Conservation (phyloP, 2,113 vertebrate species). For the Mormyrus lacerda region DNA sequence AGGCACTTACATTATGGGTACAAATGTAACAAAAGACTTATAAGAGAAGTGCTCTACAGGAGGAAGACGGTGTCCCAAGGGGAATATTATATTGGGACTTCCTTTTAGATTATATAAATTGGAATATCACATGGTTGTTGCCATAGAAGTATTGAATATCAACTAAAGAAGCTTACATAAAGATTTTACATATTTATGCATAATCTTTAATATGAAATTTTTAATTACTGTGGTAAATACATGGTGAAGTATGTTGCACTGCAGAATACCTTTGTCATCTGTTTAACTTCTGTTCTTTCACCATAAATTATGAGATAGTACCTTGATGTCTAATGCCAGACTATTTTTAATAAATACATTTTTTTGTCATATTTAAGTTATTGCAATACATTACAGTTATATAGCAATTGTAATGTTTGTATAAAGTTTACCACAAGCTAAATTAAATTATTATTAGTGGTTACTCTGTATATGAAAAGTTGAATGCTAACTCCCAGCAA, state of each 20-base stretch:
- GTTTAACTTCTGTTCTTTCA: background rate
- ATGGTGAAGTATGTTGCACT: background rate
- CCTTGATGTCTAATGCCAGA: background rate
- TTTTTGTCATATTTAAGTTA: background rate
- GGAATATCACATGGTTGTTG: background rate
- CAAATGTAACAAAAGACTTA: background rate
- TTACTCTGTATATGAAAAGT: background rate
- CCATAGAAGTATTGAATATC: background rate
- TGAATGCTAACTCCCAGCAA: background rate
- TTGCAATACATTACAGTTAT: background rate
- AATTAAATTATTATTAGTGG: background rate
- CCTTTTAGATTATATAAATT: background rate
- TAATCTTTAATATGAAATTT: constrained; percentile 23
- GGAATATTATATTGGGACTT: background rate
- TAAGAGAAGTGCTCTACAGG: background rate
- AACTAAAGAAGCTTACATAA: background rate
- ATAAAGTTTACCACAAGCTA: background rate
- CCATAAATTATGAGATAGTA: background rate
- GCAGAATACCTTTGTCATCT: background rate
- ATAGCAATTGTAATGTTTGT: background rate
- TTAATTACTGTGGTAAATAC: constrained; percentile 12
- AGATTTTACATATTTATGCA: constrained; percentile 4
- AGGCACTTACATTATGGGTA: constrained; percentile 1
- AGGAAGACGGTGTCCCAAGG: background rate
- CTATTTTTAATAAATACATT: background rate